phyloP scores from a whole-genome alignment of 2,888 invertebrate species.

The Volucella zonaria region DNA sequence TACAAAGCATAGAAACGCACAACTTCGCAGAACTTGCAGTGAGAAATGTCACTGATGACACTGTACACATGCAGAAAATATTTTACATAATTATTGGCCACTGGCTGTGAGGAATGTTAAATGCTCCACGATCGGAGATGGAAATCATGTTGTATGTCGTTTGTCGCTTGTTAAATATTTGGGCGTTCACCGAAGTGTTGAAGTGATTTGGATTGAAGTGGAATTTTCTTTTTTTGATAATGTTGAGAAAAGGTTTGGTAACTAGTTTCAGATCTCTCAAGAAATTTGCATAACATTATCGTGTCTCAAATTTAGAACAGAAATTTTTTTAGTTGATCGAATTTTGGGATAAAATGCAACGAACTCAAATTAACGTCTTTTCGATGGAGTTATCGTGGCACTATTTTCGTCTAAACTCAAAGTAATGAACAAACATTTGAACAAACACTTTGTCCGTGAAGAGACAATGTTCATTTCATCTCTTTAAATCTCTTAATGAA shows the following conservation, averaged over 20 bases:
- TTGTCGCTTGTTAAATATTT: slow-evolving; percentile 27
- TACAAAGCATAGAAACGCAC: slow-evolving; percentile 29
- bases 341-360: too few relatives aligned
- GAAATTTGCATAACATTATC: too few relatives aligned
- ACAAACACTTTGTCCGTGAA: too few relatives aligned
- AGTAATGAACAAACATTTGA: too few relatives aligned
- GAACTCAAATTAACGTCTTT: too few relatives aligned
- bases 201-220: neutral
- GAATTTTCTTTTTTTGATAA: neutral
- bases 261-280: too few relatives aligned
- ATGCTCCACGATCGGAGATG: slow-evolving; percentile 71
- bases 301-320: too few relatives aligned
- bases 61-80: slow-evolving; percentile 74
- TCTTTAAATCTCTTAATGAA: too few relatives aligned
- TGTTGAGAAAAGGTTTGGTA: neutral
- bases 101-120: slow-evolving; percentile 70
- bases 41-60: slow-evolving; percentile 70
- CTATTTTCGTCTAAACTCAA: too few relatives aligned
- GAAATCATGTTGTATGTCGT: slow-evolving; percentile 68
- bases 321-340: too few relatives aligned
- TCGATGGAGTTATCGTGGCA: too few relatives aligned
- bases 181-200: neutral
- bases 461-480: too few relatives aligned
- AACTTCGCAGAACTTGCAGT: slow-evolving; percentile 51
- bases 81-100: slow-evolving; percentile 74